Evolutionary conservation across 2,888 invertebrate species (phyloP), one percentile per base, ranked within the genome.

Genomic region (Andrena praecox): DNA sequence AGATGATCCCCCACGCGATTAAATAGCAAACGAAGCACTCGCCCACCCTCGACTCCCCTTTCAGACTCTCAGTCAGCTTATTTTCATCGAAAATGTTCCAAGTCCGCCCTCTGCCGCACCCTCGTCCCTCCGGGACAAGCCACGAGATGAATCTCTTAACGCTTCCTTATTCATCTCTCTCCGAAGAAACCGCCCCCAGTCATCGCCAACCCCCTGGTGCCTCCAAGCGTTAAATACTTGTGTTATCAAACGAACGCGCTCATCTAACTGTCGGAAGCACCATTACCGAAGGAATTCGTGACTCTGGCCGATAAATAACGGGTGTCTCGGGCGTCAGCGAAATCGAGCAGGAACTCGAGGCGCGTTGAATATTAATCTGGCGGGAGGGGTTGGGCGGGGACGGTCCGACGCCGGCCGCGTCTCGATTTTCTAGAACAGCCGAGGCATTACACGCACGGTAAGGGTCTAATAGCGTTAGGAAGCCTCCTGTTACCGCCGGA

Each of bases 401-500:
- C n/a, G 70, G 42, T 60, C 52, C 42, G 70, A 54, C 52, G 42
- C 27, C 50, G 20, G 48, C 59, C 71, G 52, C 63, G 68, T 33
- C 78, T 67, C 76, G 81, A 84, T 87, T 86, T 82, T 87, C 86
- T 84, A 63, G 84, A 79, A 66, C 79, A 82, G 70, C 54, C 68
- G 63, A 42, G 60, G 67, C 56, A 77, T 83, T 82, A 82, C 54
- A 66, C 35, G 42, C 62, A 35, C 31, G 68, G 48, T 71, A 64
- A 77, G 73, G 75, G 70, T 79, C 79, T 88, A 88, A 88, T 85
- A 63, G 80, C 68, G 82, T 86, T 80, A 84, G 88, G 87, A 88
- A 88, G 83, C 82, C 83, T 84, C 70, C 79, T 78, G 78, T 88
- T 88, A 88, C 85, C 83, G 80, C 75, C 85, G 84, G 85, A 88